Evolutionary conservation across 2,797 vertebrate genomes (phyloP), one percentile per base, ranked within the genome.

Genomic region (Strix occidentalis): DNA sequence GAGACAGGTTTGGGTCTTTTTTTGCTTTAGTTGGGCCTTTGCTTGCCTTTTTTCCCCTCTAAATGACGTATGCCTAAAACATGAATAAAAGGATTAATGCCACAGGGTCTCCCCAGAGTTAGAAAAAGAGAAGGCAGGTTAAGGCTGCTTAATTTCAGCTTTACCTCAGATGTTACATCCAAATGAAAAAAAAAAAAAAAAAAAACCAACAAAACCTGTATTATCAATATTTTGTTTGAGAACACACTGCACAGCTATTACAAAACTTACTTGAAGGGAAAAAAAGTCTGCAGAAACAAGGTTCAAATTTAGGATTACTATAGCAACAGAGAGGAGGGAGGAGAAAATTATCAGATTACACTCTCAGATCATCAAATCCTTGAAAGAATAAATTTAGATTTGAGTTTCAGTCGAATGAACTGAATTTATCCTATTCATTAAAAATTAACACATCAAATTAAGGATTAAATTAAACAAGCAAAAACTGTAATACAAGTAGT

Each of bases 251-350:
- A 72, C 19, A 54, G 69, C 65, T 93, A 84, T 86, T 51, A 72
- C 17, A 91, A 86, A 89, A 92, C 14, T 86, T 35, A 54, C 43
- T 39, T 69, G 19, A 78, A 64, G 9, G 21, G 23, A 57, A 54
- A 69, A 83, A 68, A 76, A 56, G n/a, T 31, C 64, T 86, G 37
- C 46, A 88, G 89, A 90, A 94, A 41, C 33, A 77, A 81, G 28
- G 51, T 86, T 94, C 91, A 87, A 94, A 91, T 94, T 97, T 96
- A 94, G 77, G 74, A 95, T 96, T 94, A 93, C 96, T 93, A 97
- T 86, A 87, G 96, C 80, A 96, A 96, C 96, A 79, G 54, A 60
- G 37, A 83, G 5, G 10, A 74, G 24, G 54, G 39, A 82, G 23
- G 57, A 8, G 14, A 60, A 92, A 94, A 76, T 53, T 58, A 92